Evolutionary conservation across 2,113 vertebrate species (phyloP).

Genomic region (Tragelaphus buxtoni): DNA sequence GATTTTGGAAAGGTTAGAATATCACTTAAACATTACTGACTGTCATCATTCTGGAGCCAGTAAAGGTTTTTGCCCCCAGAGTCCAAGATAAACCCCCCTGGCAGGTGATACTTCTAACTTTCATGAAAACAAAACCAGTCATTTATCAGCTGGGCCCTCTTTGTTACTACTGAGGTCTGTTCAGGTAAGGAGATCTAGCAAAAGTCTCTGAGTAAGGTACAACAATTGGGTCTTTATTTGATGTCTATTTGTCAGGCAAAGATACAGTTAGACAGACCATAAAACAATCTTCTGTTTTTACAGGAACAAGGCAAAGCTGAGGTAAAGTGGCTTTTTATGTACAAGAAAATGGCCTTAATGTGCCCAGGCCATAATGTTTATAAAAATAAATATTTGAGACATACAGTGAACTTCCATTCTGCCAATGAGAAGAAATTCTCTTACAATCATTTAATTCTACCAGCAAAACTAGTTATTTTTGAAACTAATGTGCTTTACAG

Average conservation of each 20-base stretch:
- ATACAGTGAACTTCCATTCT: not conserved
- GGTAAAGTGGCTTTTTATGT: conserved; percentile 45
- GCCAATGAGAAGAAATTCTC: not conserved
- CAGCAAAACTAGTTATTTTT: not conserved
- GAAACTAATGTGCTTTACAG: not conserved
- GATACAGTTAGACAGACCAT: not conserved
- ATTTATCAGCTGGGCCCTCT: not conserved
- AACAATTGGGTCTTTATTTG: conserved; percentile 18
- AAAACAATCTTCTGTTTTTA: conserved; percentile 56
- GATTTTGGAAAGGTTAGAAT: not conserved
- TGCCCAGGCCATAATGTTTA: conserved; percentile 6
- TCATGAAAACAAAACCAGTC: not conserved
- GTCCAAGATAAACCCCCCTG: not conserved
- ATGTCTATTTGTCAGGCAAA: conserved; percentile 9
- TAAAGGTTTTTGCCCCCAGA: not conserved
- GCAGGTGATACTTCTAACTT: not conserved
- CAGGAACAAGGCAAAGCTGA: conserved; percentile 37
- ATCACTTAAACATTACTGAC: not conserved
- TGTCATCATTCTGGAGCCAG: not conserved
- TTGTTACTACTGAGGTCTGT: not conserved
- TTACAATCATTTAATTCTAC: conserved; percentile 17
- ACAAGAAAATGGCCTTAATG: not conserved
- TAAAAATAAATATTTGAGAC: not conserved
- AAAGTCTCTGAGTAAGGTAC: not conserved
- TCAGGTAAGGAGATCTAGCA: not conserved